Evolutionary conservation across 2,888 invertebrate genomes (phyloP).

Genomic region (Plagodis dolabraria): DNA sequence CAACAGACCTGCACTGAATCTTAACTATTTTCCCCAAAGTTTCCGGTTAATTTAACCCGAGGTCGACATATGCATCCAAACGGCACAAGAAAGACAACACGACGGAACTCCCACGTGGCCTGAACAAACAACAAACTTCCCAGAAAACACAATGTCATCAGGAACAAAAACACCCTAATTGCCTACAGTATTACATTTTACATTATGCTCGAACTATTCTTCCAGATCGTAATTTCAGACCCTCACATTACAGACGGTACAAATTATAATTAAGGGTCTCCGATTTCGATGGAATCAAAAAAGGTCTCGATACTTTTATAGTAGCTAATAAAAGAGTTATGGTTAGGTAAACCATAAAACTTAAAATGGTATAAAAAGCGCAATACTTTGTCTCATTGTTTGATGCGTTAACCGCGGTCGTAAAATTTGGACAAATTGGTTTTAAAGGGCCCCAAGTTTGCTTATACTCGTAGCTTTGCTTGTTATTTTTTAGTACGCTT

Average conservation of each 20-base stretch:
- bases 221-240: conserved; percentile 54
- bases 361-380: conserved; percentile 67
- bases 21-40: conserved; percentile 76
- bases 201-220: conserved; percentile 58
- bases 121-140: conserved; percentile 68
- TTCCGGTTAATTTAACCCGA: conserved; percentile 81
- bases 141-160: conserved; percentile 75
- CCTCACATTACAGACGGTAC: conserved; percentile 43
- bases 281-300: conserved; percentile 36
- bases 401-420: conserved; percentile 69
- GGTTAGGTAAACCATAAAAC: conserved; percentile 72
- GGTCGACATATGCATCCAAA: conserved; percentile 74
- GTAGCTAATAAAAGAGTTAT: conserved; percentile 57
- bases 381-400: conserved; percentile 74
- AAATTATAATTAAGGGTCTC: conserved; percentile 51
- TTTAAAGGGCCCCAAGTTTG: conserved; percentile 61
- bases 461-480: conserved; percentile 54
- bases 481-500: conserved; percentile 56
- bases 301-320: conserved; percentile 40
- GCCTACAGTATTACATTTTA: conserved; percentile 53
- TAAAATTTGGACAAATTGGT: conserved; percentile 78
- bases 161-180: conserved; percentile 75
- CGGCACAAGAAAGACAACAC: conserved; percentile 47
- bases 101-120: conserved; percentile 73
- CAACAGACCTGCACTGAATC: conserved; percentile 71